Evolutionary conservation across 2,888 invertebrate species (phyloP), one percentile per base, ranked within the genome.

Genomic region (Ormyrus labotus): DNA sequence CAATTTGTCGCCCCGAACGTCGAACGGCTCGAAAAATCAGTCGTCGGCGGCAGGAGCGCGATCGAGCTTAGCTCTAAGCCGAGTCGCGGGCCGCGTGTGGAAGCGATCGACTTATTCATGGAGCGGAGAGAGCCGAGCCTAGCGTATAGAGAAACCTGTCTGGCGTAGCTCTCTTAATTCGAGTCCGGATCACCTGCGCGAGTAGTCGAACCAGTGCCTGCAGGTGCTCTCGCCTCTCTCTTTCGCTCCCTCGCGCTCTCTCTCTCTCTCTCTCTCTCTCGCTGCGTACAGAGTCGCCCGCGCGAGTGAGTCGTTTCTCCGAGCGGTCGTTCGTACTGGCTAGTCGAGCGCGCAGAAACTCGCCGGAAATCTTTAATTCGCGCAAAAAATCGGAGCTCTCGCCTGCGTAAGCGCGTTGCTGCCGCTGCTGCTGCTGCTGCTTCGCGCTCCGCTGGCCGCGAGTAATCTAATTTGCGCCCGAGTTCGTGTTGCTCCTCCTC

Each of bases 111-210:
- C 69, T 69, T 69, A 69, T 69, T 69, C 69, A 69, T 69, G 69
- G 69, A 58, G 57, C 53, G 19, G 19, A 47, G 19, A 47, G 48
- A 48, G 19, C n/a, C n/a, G 68, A 57, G 57, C 10, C 69, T 69
- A 53, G 48, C 58, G 19, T 53, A 69, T 34, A 69, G 61, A 74
- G 71, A 78, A 69, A 82, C 80, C 78, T 80, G 80, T 80, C 82
- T 71, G 58, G 64, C 72, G 13, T n/a, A 19, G 58, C 69, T 69
- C 69, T 69, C 69, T 69, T 69, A 69, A 69, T 69, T 69, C 69
- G 69, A 69, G 69, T 69, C 69, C 69, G 69, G 69, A 69, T 69
- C 69, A 69, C 69, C 69, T 69, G 69, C 58, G 58, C 58, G 69
- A 58, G 57, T 69, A 69, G 69, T 69, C 69, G 69, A 69, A 58